A percentile compares a stretch with the other conserved stretches of the same genome.
Evolutionary conservation across 2,888 invertebrate species (phyloP).

Genomic region (Dasypogon diadema): DNA sequence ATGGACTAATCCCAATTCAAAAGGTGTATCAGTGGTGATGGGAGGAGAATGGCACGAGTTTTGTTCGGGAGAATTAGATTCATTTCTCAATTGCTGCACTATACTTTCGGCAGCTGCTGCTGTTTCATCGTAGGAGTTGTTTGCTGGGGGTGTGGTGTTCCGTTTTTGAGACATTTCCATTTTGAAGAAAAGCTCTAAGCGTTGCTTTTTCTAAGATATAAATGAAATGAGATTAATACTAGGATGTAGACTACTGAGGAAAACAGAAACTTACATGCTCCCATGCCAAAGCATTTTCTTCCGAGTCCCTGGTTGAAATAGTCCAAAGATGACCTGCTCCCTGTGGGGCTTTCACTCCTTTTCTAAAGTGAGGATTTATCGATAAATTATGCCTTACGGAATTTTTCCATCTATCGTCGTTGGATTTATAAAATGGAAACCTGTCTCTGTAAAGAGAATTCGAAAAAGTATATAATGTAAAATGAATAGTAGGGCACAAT

Average conservation of each 20-base stretch:
- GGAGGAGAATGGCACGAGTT: constrained; percentile 25
- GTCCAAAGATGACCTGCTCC: constrained; percentile 94
- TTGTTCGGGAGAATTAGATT: constrained; percentile 52
- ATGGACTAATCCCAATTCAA: constrained; percentile 63
- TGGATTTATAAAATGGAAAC: constrained; percentile 89
- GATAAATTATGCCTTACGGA: constrained; percentile 91
- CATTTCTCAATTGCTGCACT: constrained; percentile 63
- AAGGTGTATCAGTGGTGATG: constrained; percentile 54
- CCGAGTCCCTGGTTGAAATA: constrained; percentile 77
- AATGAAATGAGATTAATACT: not conserved
- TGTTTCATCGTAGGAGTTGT: constrained; percentile 64
- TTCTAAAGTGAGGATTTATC: constrained; percentile 91
- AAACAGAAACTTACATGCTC: constrained; percentile 69
- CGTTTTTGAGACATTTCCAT: constrained; percentile 67
- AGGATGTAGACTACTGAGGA: not conserved
- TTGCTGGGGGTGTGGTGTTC: constrained; percentile 57
- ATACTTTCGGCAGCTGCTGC: constrained; percentile 65
- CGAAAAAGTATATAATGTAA: too few relatives aligned
- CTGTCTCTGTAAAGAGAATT: constrained; percentile 76
- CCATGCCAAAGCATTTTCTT: constrained; percentile 71
- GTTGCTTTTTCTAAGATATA: constrained; percentile 70
- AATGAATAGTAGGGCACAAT: too few relatives aligned
- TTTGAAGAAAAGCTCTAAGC: constrained; percentile 71
- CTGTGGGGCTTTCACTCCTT: constrained; percentile 86
- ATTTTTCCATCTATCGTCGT: constrained; percentile 94